A percentile compares a stretch with the other conserved stretches of the same genome.
Conservation (phyloP, 2,888 invertebrate genomes). For the Cotesia congregata region DNA sequence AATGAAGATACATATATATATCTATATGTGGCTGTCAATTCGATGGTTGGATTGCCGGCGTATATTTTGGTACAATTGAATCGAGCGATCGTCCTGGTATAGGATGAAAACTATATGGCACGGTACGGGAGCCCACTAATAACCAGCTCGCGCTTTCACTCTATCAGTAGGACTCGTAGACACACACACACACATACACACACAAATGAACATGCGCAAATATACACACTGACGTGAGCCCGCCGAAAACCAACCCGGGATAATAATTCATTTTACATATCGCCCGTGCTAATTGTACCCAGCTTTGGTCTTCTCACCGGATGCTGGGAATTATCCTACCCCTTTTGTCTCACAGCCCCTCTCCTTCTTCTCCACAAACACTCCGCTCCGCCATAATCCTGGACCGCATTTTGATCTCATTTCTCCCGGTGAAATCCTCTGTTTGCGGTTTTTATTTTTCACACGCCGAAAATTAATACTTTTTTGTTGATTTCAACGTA, state of each 20-base stretch:
- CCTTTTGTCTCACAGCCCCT: slow-evolving; percentile 20
- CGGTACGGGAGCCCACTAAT: slow-evolving; percentile 26
- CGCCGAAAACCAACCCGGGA: slow-evolving; percentile 45
- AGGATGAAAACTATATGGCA: no score
- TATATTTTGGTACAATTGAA: slow-evolving; percentile 46
- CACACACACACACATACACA: no score
- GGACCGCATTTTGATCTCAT: slow-evolving; percentile 47
- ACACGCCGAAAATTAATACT: slow-evolving; percentile 14
- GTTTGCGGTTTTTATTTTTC: slow-evolving; percentile 37
- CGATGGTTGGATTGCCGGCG: slow-evolving; percentile 23
- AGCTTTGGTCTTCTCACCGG: slow-evolving; percentile 48
- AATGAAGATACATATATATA: neutral
- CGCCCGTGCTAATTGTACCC: slow-evolving; percentile 55
- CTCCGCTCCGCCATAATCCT: slow-evolving; percentile 41
- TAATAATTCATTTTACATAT: slow-evolving; percentile 61
- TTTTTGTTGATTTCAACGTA: slow-evolving; percentile 25
- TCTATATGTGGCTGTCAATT: slow-evolving; percentile 20
- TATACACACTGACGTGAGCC: neutral
- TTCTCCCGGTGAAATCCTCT: slow-evolving; percentile 47
- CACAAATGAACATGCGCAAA: no score
- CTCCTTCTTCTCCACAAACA: slow-evolving; percentile 33
- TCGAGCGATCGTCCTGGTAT: slow-evolving; percentile 32
- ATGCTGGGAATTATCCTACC: slow-evolving; percentile 54
- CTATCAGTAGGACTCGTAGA: neutral
- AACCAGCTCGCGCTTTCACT: slow-evolving; percentile 28